These are phyloP conservation scores for Blera fallax DNA, from an alignment of 2,888 invertebrate species.

Conservation along the genomic window DNA sequence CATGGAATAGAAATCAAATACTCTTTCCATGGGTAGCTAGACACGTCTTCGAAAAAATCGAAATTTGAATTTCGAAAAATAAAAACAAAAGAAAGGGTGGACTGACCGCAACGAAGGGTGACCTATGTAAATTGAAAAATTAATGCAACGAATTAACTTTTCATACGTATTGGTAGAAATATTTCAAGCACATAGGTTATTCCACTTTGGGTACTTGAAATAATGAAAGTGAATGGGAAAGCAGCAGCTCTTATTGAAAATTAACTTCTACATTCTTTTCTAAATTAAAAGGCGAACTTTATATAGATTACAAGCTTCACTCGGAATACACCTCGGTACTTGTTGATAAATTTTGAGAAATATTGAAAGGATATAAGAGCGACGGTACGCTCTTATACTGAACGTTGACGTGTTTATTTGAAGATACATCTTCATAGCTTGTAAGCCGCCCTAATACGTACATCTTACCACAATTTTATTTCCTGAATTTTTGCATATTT, in stretches of 20 bases:
- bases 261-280: not conserved
- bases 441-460: no score
- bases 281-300: no score
- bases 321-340: no score
- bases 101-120: not conserved
- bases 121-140: conserved; percentile 36
- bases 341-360: no score
- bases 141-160: conserved; percentile 22
- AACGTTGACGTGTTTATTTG: no score
- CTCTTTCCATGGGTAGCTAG: not conserved
- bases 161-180: not conserved
- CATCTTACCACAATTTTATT: no score
- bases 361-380: no score
- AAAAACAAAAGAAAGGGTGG: not conserved
- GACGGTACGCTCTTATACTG: no score
- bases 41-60: not conserved
- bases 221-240: not conserved
- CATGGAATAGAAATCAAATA: not conserved
- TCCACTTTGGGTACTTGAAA: not conserved
- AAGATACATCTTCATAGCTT: no score
- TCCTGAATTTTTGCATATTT: no score
- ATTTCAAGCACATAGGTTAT: not conserved
- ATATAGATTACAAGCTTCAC: no score
- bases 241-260: not conserved
- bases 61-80: not conserved